A percentile compares a stretch with the other conserved stretches of the same genome.
These are phyloP conservation scores for Eupithecia vulgata DNA, from an alignment of 2,888 invertebrate genomes.

Conservation along the genomic window DNA sequence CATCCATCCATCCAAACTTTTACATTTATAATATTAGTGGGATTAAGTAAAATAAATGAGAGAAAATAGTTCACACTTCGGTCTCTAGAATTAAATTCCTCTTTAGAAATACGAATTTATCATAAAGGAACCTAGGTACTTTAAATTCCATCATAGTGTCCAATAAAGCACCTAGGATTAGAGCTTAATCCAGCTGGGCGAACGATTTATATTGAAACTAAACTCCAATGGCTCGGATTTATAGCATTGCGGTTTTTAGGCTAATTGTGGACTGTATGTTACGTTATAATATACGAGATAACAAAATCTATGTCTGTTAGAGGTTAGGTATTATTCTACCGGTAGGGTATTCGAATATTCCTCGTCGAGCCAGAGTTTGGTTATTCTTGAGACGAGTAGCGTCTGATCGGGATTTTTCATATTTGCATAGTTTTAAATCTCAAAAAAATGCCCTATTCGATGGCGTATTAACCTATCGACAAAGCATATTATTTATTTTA, in stretches of 20 bases:
- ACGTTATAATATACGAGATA: background rate
- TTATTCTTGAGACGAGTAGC: too few relatives aligned
- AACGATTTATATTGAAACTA: slow-evolving; percentile 40
- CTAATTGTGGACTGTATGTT: slow-evolving; percentile 21
- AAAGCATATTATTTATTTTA: too few relatives aligned
- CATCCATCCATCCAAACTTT: too few relatives aligned
- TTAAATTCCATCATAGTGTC: slow-evolving; percentile 14
- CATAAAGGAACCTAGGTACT: background rate
- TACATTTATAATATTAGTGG: too few relatives aligned
- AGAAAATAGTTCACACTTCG: background rate
- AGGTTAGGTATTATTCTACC: background rate
- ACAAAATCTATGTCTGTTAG: background rate
- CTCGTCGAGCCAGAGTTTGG: too few relatives aligned
- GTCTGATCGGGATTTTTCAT: too few relatives aligned
- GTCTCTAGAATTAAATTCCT: background rate
- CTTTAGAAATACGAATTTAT: background rate
- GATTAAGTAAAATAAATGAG: background rate
- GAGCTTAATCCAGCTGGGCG: slow-evolving; percentile 31
- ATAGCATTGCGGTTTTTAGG: slow-evolving; percentile 21
- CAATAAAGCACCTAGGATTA: slow-evolving; percentile 42
- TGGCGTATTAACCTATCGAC: too few relatives aligned
- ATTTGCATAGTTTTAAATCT: too few relatives aligned
- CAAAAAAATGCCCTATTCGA: too few relatives aligned
- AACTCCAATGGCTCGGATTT: slow-evolving; percentile 34
- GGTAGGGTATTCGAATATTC: too few relatives aligned